A percentile compares a stretch with the other conserved stretches of the same genome.
Evolutionary conservation across 1,140 invertebrate genomes (phyloP).

Genomic region (Caenorhabditis inopinata): DNA sequence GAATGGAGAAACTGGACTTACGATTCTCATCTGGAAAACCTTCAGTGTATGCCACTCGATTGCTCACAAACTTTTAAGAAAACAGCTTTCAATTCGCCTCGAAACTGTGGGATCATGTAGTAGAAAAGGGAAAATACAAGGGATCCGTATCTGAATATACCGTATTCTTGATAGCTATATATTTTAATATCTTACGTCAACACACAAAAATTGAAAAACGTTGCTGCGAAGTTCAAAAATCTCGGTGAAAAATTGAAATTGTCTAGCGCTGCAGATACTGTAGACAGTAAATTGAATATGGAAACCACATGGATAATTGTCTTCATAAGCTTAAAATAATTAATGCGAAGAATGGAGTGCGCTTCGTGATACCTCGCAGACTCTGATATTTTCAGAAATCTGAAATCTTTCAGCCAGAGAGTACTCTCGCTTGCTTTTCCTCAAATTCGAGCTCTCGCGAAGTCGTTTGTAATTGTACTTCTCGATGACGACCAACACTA

Average conservation of each 20-base stretch:
- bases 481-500: background rate
- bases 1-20: background rate
- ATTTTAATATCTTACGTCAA: background rate
- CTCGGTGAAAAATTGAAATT: background rate
- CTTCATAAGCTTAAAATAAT: background rate
- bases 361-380: background rate
- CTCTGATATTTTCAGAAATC: background rate
- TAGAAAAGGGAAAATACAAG: background rate
- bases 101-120: background rate
- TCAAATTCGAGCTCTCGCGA: background rate
- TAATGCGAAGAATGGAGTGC: background rate
- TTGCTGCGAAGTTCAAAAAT: background rate
- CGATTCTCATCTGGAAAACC: background rate
- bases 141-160: background rate
- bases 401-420: background rate
- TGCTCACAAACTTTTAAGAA: background rate
- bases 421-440: conserved; percentile 20
- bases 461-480: conserved; percentile 6
- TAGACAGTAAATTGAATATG: background rate
- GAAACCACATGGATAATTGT: background rate
- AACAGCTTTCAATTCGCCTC: background rate
- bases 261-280: background rate
- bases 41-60: background rate
- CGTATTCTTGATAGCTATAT: background rate
- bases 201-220: conserved; percentile 1